Base-by-base conservation (phyloP, 1,140 invertebrate species). In the Alviniconcha marisindica region DNA sequence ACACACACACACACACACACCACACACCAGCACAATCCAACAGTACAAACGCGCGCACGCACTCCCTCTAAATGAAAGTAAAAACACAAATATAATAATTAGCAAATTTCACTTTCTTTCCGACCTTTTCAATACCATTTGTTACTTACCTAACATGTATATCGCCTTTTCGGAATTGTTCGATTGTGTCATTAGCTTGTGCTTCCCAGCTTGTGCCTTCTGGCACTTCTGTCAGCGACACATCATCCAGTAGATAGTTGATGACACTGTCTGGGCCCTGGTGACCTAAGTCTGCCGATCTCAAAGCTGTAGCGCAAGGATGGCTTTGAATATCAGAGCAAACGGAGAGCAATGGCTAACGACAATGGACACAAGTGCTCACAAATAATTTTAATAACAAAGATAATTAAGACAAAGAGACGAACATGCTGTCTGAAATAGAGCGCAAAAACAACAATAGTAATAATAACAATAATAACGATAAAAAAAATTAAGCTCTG, bases 231-330 rank as follows among this genome's bases (percentile, higher is more conserved):
- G 31, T 71, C 33, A 87, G 28, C 0, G 84, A 86, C 69, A 79
- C 77, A 36, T 84, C 83, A 73, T 87, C 86, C n/a, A 85, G 79
- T 10, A 84, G 44, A 66, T 77, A 87, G 48, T 83, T 78, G 24
- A 87, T 80, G 24, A 60, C 77, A 18, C 77, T 71, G 40, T 87
- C 87, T 28, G 83, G 77, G 2, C 87, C 86, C 38, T 82, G 36
- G 14, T 42, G 31, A 4, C 48, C 10, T 21, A 78, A n/a, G 18
- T 78, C 42, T n/a, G 36, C 54, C 15, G 42, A 33, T 14, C 28
- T 48, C 42, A 56, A 14, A 21, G 48, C 77, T 77, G 40, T 24
- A 10, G 7, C 21, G n/a, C 18, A n/a, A 5, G n/a, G 28, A 66
- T 28, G 7, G 60, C 10, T n/a, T 28, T 15, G 12, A 28, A 31